phyloP scores from a whole-genome alignment of 2,888 invertebrate genomes.

The Limenitis camilla region DNA sequence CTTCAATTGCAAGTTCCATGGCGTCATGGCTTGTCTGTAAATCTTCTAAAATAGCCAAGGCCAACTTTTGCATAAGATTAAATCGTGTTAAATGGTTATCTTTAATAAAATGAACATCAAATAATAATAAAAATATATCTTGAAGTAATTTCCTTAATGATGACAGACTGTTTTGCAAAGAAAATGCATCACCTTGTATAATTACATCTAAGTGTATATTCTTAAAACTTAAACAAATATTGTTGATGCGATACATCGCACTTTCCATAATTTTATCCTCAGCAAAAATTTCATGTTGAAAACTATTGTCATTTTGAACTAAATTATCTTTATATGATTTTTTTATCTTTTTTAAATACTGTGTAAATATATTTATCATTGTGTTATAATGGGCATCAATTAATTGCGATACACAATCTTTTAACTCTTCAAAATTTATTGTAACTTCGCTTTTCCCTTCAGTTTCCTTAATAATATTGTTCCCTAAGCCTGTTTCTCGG shows the following conservation, averaged over 20 bases:
- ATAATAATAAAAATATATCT: constrained; percentile 44
- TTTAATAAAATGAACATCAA: constrained; percentile 54
- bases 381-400: not conserved
- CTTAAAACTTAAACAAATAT: constrained; percentile 2
- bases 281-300: not conserved
- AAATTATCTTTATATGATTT: no score
- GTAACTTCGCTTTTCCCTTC: not conserved
- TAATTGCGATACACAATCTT: not conserved
- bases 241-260: constrained; percentile 5
- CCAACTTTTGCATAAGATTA: constrained; percentile 50
- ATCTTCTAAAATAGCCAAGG: constrained; percentile 57
- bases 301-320: no score
- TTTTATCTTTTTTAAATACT: no score
- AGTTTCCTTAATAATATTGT: not conserved
- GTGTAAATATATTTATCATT: not conserved
- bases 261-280: constrained; percentile 7
- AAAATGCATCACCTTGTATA: constrained; percentile 29
- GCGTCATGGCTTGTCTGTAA: constrained; percentile 49
- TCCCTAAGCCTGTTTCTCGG: constrained; percentile 15
- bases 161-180: constrained; percentile 44
- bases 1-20: constrained; percentile 46
- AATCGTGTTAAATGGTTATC: constrained; percentile 53
- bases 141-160: constrained; percentile 47
- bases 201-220: constrained; percentile 11
- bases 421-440: not conserved